Conservation (phyloP, 2,797 vertebrate genomes). For the Chloroceryle amazona region DNA sequence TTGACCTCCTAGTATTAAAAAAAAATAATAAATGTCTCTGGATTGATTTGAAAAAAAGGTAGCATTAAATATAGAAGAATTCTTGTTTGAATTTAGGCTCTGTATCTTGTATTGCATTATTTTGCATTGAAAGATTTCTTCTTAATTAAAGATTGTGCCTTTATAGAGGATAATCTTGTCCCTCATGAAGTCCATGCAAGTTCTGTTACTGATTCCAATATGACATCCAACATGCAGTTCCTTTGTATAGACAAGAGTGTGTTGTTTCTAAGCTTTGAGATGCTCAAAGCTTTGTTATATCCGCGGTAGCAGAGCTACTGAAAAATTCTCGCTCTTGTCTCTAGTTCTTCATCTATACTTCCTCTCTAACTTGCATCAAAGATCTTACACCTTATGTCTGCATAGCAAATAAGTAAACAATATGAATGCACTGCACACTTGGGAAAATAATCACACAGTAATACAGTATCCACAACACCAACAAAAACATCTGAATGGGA, state of each 20-base stretch:
- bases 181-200: neutral
- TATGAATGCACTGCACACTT: neutral
- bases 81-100: neutral
- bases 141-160: neutral
- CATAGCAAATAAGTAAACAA: neutral
- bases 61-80: neutral
- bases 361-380: neutral
- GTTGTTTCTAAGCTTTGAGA: neutral
- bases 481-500: neutral
- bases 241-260: neutral
- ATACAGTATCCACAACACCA: neutral
- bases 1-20: neutral
- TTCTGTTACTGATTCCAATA: neutral
- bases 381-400: neutral
- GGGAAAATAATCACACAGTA: neutral
- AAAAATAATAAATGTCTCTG: neutral
- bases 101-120: neutral
- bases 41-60: neutral
- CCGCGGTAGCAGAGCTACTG: neutral
- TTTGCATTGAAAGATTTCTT: neutral
- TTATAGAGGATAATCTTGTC: neutral
- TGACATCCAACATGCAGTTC: fast-evolving
- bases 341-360: neutral
- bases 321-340: neutral
- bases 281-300: neutral